Evolutionary conservation across 2,888 invertebrate genomes (phyloP).

Genomic region (Nysson spinosus): DNA sequence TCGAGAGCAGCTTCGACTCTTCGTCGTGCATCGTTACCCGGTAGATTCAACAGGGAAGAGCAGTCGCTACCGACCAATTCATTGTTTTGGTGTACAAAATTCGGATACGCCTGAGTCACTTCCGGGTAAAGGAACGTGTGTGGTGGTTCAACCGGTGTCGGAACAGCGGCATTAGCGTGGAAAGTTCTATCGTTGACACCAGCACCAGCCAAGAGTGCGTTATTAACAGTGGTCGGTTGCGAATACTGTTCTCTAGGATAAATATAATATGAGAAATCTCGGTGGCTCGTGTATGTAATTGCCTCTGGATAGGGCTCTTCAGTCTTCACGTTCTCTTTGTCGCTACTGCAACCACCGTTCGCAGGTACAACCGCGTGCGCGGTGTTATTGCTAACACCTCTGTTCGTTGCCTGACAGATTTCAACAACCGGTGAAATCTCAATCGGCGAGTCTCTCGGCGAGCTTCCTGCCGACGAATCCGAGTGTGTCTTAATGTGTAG

Average conservation of each 20-base stretch:
- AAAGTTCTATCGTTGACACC: constrained; percentile 74
- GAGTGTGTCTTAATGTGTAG: constrained; percentile 90
- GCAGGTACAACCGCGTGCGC: constrained; percentile 47
- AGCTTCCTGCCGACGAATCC: constrained; percentile 73
- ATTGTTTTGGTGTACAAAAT: constrained; percentile 31
- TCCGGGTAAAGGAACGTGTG: constrained; percentile 67
- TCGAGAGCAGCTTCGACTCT: constrained; percentile 83
- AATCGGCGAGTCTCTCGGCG: constrained; percentile 66
- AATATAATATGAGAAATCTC: constrained; percentile 75
- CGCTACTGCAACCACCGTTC: constrained; percentile 58
- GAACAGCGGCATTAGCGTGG: constrained; percentile 45
- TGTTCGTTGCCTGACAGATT: constrained; percentile 63
- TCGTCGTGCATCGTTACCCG: constrained; percentile 80
- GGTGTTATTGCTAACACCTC: constrained; percentile 41
- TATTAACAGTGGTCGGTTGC: constrained; percentile 61
- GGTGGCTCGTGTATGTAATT: constrained; percentile 47
- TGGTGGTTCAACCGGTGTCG: constrained; percentile 38
- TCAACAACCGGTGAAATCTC: constrained; percentile 74
- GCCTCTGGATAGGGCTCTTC: constrained; percentile 44
- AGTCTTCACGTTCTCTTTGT: constrained; percentile 72
- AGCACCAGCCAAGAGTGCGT: constrained; percentile 72
- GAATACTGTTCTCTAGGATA: constrained; percentile 69
- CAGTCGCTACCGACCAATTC: constrained; percentile 46
- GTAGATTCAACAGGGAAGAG: constrained; percentile 67
- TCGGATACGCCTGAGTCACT: constrained; percentile 60